Conservation (phyloP, 30 jellyfish, hydroid and myxozoan genomes). For the Morbakka virulenta region DNA sequence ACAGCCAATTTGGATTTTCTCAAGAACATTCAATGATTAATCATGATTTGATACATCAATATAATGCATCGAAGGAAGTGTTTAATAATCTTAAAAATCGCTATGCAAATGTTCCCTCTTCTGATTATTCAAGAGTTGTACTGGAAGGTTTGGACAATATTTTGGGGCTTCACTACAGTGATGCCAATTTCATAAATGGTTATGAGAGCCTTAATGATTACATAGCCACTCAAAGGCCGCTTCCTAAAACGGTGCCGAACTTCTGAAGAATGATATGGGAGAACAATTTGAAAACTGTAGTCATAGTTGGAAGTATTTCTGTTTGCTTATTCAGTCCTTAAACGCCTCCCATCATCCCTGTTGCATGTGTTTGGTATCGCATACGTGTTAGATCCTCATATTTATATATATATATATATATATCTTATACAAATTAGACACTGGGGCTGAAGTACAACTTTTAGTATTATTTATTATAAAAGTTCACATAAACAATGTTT, state of each 20-base stretch:
- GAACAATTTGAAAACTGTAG: constrained; percentile 54
- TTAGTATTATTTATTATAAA: no score
- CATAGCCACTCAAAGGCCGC: constrained; percentile 90
- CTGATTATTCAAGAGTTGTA: constrained; percentile 79
- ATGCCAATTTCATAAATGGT: constrained; percentile 74
- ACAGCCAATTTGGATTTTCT: constrained; percentile 76
- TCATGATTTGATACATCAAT: constrained; percentile 53
- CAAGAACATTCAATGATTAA: constrained; percentile 73
- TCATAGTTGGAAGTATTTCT: no score
- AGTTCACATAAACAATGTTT: no score
- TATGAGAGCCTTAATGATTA: constrained; percentile 55
- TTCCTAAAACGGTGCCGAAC: constrained; percentile 81
- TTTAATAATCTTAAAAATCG: constrained; percentile 72
- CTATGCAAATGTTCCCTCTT: constrained; percentile 77
- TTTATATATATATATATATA: no score
- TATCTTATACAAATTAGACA: no score
- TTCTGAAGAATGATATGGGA: constrained; percentile 98
- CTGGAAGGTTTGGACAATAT: constrained; percentile 37
- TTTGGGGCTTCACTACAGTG: constrained; percentile 72
- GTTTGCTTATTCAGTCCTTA: no score
- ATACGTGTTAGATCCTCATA: no score
- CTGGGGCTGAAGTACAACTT: no score
- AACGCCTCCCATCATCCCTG: no score
- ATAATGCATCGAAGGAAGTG: constrained; percentile 23
- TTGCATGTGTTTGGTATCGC: no score